phyloP scores from a whole-genome alignment of 2,797 vertebrate genomes.

The Poecilia wingei region DNA sequence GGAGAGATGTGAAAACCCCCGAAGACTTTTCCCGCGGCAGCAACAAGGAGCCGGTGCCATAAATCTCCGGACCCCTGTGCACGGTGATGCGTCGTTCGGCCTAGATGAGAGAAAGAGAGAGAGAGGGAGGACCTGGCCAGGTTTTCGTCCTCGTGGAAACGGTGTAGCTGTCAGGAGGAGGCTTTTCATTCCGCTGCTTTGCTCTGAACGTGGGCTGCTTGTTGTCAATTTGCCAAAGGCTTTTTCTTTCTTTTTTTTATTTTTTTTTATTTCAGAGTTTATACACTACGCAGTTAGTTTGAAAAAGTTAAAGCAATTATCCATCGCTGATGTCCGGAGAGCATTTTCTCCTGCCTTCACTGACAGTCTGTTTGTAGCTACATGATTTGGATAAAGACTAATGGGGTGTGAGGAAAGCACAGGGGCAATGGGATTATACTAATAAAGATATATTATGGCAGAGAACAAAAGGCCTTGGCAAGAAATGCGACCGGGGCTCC shows the following conservation, averaged over 20 bases:
- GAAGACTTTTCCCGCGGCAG: slow-evolving; percentile 70
- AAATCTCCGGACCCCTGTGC: slow-evolving; percentile 81
- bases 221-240: slow-evolving; percentile 72
- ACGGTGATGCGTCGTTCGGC: slow-evolving; percentile 53
- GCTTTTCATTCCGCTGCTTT: slow-evolving; percentile 66
- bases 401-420: slow-evolving; percentile 78
- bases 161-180: slow-evolving; percentile 65
- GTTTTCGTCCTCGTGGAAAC: slow-evolving; percentile 60
- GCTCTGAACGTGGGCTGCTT: slow-evolving; percentile 62
- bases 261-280: slow-evolving; percentile 41
- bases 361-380: slow-evolving; percentile 76
- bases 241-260: slow-evolving; percentile 38
- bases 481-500: slow-evolving; percentile 63
- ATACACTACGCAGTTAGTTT: slow-evolving; percentile 63
- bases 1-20: slow-evolving; percentile 76
- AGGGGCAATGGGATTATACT: slow-evolving; percentile 73
- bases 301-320: slow-evolving; percentile 75
- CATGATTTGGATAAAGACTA: slow-evolving; percentile 82
- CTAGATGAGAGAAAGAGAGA: slow-evolving; percentile 3
- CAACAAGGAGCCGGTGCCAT: slow-evolving; percentile 74
- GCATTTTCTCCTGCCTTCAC: slow-evolving; percentile 67
- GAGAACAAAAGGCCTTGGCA: slow-evolving; percentile 75
- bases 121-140: slow-evolving; percentile 45
- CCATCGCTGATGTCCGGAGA: slow-evolving; percentile 63
- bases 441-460: slow-evolving; percentile 82